Evolutionary conservation across 2,113 vertebrate genomes (phyloP).

Genomic region (Gymnarchus niloticus): DNA sequence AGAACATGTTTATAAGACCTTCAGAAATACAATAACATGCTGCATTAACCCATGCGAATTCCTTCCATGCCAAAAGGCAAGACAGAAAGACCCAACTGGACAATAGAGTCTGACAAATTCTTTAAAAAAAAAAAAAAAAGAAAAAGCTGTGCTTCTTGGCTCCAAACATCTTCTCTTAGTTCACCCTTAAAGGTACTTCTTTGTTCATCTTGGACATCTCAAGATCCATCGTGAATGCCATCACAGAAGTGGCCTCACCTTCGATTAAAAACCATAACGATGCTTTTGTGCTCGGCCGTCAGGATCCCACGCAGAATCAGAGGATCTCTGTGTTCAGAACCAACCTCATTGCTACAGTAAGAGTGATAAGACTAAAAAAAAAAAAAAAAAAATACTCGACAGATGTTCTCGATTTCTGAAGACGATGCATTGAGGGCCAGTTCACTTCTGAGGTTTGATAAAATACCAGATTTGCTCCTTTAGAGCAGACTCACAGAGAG

Average conservation of each 20-base stretch:
- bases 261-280: not conserved
- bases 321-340: not conserved
- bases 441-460: not conserved
- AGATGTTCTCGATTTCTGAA: not conserved
- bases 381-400: not conserved
- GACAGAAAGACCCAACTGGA: not conserved
- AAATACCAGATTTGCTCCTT: not conserved
- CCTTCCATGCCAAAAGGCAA: not conserved
- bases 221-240: not conserved
- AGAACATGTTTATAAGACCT: not conserved
- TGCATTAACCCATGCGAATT: not conserved
- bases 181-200: not conserved
- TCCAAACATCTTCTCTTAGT: not conserved
- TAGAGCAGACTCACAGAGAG: not conserved
- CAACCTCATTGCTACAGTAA: not conserved
- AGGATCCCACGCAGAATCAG: not conserved
- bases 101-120: not conserved
- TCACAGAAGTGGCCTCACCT: not conserved
- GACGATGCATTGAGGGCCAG: not conserved
- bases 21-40: not conserved
- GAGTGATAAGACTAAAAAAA: not conserved
- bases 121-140: not conserved
- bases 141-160: not conserved
- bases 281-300: not conserved
- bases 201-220: constrained; percentile 3